phyloP scores from a whole-genome alignment of 2,113 vertebrate genomes.

The Anarrhichthys ocellatus region DNA sequence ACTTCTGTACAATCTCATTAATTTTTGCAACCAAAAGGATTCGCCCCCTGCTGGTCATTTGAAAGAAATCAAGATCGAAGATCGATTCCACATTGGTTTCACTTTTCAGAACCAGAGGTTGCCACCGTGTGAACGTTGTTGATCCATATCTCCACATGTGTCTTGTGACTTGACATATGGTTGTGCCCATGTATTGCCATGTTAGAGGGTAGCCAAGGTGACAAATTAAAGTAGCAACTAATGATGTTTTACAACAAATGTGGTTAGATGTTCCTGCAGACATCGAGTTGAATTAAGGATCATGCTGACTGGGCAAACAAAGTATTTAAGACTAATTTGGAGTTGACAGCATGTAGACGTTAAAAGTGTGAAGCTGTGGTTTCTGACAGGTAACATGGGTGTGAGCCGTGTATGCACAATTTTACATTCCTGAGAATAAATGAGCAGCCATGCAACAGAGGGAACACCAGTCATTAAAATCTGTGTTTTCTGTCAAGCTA shows the following conservation, averaged over 20 bases:
- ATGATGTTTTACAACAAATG: not conserved
- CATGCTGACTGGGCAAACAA: not conserved
- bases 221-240: not conserved
- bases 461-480: constrained; percentile 13
- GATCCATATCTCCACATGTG: not conserved
- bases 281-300: not conserved
- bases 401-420: not conserved
- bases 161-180: not conserved
- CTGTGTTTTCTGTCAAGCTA: constrained; percentile 35
- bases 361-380: constrained; percentile 5
- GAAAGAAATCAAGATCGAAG: not conserved
- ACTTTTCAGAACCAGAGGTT: not conserved
- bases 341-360: not conserved
- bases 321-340: not conserved
- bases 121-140: too few species aligned
- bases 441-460: constrained; percentile 13
- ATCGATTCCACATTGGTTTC: not conserved
- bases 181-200: not conserved
- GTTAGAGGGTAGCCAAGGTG: not conserved
- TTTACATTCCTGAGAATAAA: constrained; percentile 20
- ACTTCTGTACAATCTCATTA: not conserved
- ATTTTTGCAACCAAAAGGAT: not conserved
- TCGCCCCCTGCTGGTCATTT: not conserved
- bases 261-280: not conserved
- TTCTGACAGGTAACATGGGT: constrained; percentile 20